Percentiles rank a stretch among this genome's conserved stretches.
These are phyloP conservation scores for Scyliorhinus canicula DNA, from an alignment of 2,797 vertebrate species.

Conservation along the genomic window DNA sequence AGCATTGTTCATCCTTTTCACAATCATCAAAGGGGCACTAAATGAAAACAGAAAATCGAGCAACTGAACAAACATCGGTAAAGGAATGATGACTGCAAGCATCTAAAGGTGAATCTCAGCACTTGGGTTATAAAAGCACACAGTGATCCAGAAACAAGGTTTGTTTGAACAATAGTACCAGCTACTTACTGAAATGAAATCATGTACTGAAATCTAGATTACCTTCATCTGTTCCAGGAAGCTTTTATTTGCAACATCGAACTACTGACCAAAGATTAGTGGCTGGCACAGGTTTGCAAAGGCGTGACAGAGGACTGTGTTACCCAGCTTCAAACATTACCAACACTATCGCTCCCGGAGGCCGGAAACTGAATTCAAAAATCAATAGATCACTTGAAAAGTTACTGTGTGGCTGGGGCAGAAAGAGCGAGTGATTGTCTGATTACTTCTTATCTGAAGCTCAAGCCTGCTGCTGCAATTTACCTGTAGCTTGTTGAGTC, in stretches of 20 bases:
- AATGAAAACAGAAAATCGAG: neutral
- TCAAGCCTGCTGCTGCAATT: neutral
- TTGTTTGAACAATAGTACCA: constrained; percentile 20
- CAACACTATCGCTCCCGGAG: too few relatives aligned
- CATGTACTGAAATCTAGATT: neutral
- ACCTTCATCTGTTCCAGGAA: neutral
- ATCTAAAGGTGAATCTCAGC: neutral
- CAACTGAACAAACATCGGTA: neutral
- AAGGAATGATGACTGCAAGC: neutral
- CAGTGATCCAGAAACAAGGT: neutral
- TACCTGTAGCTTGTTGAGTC: neutral
- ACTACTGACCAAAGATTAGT: neutral
- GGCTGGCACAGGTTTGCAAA: neutral
- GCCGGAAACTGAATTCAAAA: neutral
- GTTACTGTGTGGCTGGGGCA: neutral
- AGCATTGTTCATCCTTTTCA: neutral
- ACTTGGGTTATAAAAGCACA: neutral
- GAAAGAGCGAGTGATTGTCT: neutral
- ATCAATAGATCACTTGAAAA: neutral
- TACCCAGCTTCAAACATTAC: neutral
- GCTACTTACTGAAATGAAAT: constrained; percentile 7
- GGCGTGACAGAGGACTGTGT: neutral
- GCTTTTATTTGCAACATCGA: neutral
- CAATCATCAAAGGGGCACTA: neutral
- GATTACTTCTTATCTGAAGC: neutral